Base-by-base conservation (phyloP, 2,888 invertebrate species). In the Bruchidius siliquastri region DNA sequence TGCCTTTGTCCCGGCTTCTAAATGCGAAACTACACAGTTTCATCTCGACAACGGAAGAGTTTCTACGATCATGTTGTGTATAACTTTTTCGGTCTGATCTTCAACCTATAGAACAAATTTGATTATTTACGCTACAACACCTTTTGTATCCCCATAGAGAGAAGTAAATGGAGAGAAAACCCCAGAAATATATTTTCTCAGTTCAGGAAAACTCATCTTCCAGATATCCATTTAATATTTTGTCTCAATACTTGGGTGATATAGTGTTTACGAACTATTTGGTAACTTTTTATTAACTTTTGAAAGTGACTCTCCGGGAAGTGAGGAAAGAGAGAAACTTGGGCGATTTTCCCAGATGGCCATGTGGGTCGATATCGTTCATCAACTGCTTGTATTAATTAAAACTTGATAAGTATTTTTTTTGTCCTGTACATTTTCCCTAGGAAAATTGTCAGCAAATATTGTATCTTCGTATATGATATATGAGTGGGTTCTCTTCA, bases 201-300 rank as follows among this genome's bases (percentile, higher is more conserved):
- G 49, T 49, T 49, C 49, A 49, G 18, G 49, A 18, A 49, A 49
- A 49, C 49, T 49, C 10, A 75, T 72, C 49, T 49, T 8, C 49
- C 13, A 13, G 49, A 77, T 76, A 76, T 75, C 75, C 77, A 72
- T 76, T 77, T 73, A 75, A 77, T 79, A 79, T 78, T 75, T 75
- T 74, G 76, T 77, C 72, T 76, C 74, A 75, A 75, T 77, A 77
- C 76, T 73, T 74, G 73, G 74, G 30, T 74, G 75, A 77, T 77
- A 77, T 77, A 77, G 76, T 77, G 77, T 76, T 75, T 73, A 75
- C 49, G 73, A 79, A 77, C 78, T 78, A 78, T 77, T 77, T 76
- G 74, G 72, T 66, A 78, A 78, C 75, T 79, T 79, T 77, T 79
- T 79, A 77, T 79, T 78, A 77, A 78, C 77, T 78, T 79, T 76